These are phyloP conservation scores for Amyelois transitella DNA, from an alignment of 1,140 invertebrate species.

Conservation along the genomic window DNA sequence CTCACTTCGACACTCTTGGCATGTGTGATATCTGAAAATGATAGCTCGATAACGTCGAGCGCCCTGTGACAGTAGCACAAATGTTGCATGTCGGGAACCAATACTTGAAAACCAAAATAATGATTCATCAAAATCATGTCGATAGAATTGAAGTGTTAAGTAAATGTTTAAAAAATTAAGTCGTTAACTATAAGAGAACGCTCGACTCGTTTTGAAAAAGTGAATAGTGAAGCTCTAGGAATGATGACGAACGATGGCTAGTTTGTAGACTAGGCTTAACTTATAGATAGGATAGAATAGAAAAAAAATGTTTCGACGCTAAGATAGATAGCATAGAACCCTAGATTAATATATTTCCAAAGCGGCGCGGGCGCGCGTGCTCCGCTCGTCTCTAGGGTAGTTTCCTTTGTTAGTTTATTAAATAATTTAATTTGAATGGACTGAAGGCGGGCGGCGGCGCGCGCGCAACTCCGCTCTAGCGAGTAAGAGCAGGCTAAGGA, in stretches of 20 bases:
- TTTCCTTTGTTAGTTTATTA: constrained; percentile 72
- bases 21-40: constrained; percentile 55
- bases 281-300: constrained; percentile 70
- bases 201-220: constrained; percentile 46
- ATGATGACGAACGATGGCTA: constrained; percentile 53
- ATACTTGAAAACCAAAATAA: constrained; percentile 61
- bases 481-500: constrained; percentile 37
- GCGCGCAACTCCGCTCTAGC: constrained; percentile 32
- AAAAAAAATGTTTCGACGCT: constrained; percentile 69
- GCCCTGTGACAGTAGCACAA: constrained; percentile 53
- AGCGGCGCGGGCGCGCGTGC: constrained; percentile 27
- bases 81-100: constrained; percentile 51
- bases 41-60: constrained; percentile 43
- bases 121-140: constrained; percentile 58
- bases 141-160: constrained; percentile 62
- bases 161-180: constrained; percentile 69
- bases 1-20: constrained; percentile 52
- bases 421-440: constrained; percentile 73
- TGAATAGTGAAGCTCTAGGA: constrained; percentile 44
- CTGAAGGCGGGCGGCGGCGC: constrained; percentile 48
- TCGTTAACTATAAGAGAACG: constrained; percentile 62
- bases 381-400: constrained; percentile 55
- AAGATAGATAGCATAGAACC: constrained; percentile 63
- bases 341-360: constrained; percentile 53
- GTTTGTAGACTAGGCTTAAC: constrained; percentile 58